These are phyloP conservation scores for Parapristionchus giblindavisi DNA, from an alignment of 2,888 invertebrate species.

Conservation along the genomic window DNA sequence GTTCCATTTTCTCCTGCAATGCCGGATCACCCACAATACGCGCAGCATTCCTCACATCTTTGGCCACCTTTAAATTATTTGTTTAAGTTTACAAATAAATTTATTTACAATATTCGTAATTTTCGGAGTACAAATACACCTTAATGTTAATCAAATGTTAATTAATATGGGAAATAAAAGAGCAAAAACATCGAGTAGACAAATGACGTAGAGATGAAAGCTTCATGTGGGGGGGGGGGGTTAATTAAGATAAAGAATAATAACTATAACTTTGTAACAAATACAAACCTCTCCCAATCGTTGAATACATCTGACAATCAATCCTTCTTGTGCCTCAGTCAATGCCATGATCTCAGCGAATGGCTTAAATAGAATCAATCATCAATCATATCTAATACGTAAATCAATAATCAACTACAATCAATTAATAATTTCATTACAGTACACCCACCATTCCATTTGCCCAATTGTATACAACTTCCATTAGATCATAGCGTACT, in stretches of 20 bases:
- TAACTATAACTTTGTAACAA: too few species aligned
- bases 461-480: slow-evolving; percentile 96
- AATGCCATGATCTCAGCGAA: slow-evolving; percentile 91
- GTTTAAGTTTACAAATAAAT: neutral
- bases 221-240: too few species aligned
- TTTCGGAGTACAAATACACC: neutral
- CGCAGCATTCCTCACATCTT: slow-evolving; percentile 80
- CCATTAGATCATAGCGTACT: slow-evolving; percentile 88
- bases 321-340: slow-evolving; percentile 95
- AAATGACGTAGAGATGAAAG: too few species aligned
- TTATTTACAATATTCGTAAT: neutral
- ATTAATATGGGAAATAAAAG: too few species aligned
- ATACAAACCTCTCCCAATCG: slow-evolving; percentile 90
- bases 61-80: slow-evolving; percentile 18
- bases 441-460: slow-evolving; percentile 78
- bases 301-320: slow-evolving; percentile 95
- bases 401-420: neutral
- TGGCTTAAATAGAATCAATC: slow-evolving; percentile 75
- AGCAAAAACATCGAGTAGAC: too few species aligned
- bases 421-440: slow-evolving; percentile 8
- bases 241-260: too few species aligned
- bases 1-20: slow-evolving; percentile 91
- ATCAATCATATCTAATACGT: neutral
- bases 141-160: too few species aligned
- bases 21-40: slow-evolving; percentile 90